Evolutionary conservation across 2,888 invertebrate genomes (phyloP), one percentile per base, ranked within the genome.

Genomic region (Caenorhabditis sp.): DNA sequence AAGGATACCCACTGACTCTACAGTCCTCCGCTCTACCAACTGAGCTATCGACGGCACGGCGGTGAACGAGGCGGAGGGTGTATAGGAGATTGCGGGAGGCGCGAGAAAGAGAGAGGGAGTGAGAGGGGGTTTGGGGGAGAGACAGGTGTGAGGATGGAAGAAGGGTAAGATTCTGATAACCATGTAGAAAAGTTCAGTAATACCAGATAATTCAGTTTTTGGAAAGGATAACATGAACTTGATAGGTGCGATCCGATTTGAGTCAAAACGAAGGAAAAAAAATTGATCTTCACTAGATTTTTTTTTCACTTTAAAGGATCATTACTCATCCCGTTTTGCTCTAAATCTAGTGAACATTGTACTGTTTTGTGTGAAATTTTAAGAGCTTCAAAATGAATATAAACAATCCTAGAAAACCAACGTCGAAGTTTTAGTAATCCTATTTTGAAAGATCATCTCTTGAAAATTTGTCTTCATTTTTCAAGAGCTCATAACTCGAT

Each of bases 1-100:
- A 87, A 86, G 85, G 86, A 87, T 87, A 85, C 16, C 85, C 73
- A 76, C 79, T 44, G 47, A 63, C 80, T 54, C 79, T 85, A 85
- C 84, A 86, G 84, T 86, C 82, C 81, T 83, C 86, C 82, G 86
- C 82, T 86, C 85, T 85, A 86, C 85, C 84, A 86, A 86, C 84
- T 86, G 86, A 84, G 82, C 68, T 68, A 66, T 66, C 66, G 66
- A 66, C 66, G 66, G 66, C 66, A 66, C 66, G 49, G 31, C 19
- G 28, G 35, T 4, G 14, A 4, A 7, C 1, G 19, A 12, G 56
- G 56, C 41, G 26, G 14, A 66, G 19, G 51, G 66, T 24, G 26
- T 26, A 22, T 12, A 51, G n/a, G 4, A 44, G n/a, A 16, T 12
- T 16, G 44, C 2, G 44, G 44, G 44, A 44, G 31, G 31, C 5